A percentile compares a stretch with the other conserved stretches of the same genome.
Conservation (phyloP, 2,797 vertebrate genomes). For the Sebastes hubbsi region DNA sequence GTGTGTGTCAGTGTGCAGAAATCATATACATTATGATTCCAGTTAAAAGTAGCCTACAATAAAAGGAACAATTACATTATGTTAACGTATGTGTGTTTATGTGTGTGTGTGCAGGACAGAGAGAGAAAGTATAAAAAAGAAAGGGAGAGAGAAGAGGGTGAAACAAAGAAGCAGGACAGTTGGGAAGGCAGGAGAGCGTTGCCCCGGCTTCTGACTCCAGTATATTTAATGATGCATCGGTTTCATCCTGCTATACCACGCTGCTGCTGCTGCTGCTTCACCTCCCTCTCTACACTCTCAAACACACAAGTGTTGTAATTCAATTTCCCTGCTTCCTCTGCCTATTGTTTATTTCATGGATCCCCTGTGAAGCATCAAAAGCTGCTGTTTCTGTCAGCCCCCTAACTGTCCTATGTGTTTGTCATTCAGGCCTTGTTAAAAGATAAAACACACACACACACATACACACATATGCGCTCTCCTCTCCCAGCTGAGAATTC, state of each 20-base stretch:
- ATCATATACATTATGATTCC: conserved; percentile 15
- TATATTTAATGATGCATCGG: conserved; percentile 81
- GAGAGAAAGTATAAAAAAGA: neutral
- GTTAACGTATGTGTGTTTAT: conserved; percentile 3
- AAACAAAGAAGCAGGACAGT: conserved; percentile 51
- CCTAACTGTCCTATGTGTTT: conserved; percentile 95
- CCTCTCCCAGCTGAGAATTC: conserved; percentile 86
- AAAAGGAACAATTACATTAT: conserved; percentile 5
- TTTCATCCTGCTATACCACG: conserved; percentile 68
- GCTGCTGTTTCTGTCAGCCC: conserved; percentile 92
- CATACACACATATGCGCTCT: conserved; percentile 28
- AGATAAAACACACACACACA: conserved; percentile 58
- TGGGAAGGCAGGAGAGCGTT: conserved; percentile 54
- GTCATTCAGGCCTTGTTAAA: conserved; percentile 98
- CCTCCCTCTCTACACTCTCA: conserved; percentile 56
- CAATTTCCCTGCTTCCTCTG: conserved; percentile 85
- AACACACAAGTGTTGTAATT: conserved; percentile 87
- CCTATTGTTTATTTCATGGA: conserved; percentile 97
- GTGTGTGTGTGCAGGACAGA: conserved; percentile 16
- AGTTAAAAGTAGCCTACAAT: conserved; percentile 13
- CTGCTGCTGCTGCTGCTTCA: conserved; percentile 44
- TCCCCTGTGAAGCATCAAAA: conserved; percentile 98
- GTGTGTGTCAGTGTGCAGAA: conserved; percentile 9
- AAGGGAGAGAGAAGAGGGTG: conserved; percentile 16
- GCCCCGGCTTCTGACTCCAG: conserved; percentile 62